Evolutionary conservation across 2,888 invertebrate genomes (phyloP).

Genomic region (Neocrepidodera transversa): DNA sequence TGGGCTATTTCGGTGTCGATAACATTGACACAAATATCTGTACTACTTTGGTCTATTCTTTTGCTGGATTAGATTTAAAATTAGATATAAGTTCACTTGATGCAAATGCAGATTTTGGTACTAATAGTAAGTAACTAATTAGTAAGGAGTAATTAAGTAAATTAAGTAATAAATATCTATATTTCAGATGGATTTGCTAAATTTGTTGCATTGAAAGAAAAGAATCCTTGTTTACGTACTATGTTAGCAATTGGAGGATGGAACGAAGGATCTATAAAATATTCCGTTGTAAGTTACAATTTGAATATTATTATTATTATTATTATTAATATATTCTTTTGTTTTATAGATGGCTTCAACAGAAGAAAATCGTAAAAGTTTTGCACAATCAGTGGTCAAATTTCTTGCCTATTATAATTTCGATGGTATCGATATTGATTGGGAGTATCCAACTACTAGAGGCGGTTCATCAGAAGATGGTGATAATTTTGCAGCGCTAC

Average conservation of each 20-base stretch:
- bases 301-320: constrained; percentile 17
- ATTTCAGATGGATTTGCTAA: constrained; percentile 63
- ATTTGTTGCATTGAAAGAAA: constrained; percentile 64
- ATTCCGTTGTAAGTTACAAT: constrained; percentile 56
- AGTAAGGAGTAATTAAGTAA: not conserved
- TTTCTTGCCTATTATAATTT: constrained; percentile 64
- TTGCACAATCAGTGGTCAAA: constrained; percentile 56
- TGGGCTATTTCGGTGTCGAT: constrained; percentile 71
- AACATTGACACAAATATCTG: constrained; percentile 78
- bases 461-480: constrained; percentile 58
- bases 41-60: constrained; percentile 83
- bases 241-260: constrained; percentile 72
- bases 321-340: too few species aligned
- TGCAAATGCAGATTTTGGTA: constrained; percentile 53
- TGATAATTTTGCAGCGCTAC: constrained; percentile 48
- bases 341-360: constrained; percentile 58
- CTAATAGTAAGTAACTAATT: constrained; percentile 46
- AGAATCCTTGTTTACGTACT: constrained; percentile 64
- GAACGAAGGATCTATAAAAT: constrained; percentile 65
- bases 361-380: constrained; percentile 53
- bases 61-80: constrained; percentile 70
- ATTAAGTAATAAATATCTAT: not conserved
- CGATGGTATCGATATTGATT: constrained; percentile 75
- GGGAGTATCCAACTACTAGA: constrained; percentile 72
- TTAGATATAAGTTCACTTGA: constrained; percentile 60